Evolutionary conservation across 2,113 vertebrate species (phyloP), one percentile per base, ranked within the genome.

Genomic region (Platichthys flesus): DNA sequence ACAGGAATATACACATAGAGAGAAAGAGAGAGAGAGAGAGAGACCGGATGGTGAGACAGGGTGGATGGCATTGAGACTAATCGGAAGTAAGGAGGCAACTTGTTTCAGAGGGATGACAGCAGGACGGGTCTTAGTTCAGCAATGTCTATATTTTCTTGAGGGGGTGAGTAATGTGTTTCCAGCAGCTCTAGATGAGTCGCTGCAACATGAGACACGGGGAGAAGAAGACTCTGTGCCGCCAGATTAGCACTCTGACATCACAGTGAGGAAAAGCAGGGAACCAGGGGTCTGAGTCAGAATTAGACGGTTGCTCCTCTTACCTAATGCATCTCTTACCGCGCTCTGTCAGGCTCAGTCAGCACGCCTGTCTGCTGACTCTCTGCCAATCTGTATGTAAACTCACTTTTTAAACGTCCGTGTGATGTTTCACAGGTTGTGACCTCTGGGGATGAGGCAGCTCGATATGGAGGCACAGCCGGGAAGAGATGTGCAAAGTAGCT

Each of bases 201-300:
- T 84, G 90, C 78, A 91, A 91, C 67, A 76, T 81, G 88, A 91
- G 90, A 86, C 83, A 75, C 76, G 20, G 74, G 76, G 71, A 80
- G 87, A 85, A 78, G 80, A 47, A 88, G 90, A 82, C 82, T 23
- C 40, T 74, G 74, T 2, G 79, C 52, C 47, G 76, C 81, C 87
- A 76, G 74, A 86, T 90, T 67, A 83, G 73, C 42, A 56, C 73
- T 45, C 71, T 80, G 86, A 85, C 86, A 84, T 83, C 70, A 67
- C 79, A 47, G 72, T 10, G 55, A 76, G 71, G 57, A 71, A 61
- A 76, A 81, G 72, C 58, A 20, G 76, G 61, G 55, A 71, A 68
- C 52, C 9, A 0, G 24, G 15, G 42, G 65, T 64, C 78, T 82
- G 86, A 88, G 72, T 90, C 85, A 82, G 78, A 77, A 52, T 6